Evolutionary conservation across 2,888 invertebrate species (phyloP).

Genomic region (Pristionchus exspectatus): DNA sequence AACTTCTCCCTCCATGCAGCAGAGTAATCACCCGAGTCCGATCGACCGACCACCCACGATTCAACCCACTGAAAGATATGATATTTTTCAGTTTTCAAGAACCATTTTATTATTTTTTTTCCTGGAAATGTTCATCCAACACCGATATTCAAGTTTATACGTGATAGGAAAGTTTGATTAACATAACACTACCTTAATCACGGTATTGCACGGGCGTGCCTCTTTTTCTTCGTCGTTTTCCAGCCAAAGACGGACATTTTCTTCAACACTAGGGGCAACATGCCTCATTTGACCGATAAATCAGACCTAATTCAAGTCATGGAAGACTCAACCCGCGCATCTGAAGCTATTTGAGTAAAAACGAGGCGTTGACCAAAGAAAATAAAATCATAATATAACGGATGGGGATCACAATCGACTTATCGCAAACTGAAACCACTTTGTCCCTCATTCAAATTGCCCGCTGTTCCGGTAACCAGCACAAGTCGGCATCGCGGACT

Average conservation of each 20-base stretch:
- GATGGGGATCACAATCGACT: neutral
- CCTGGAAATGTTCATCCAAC: neutral
- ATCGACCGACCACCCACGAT: conserved; percentile 71
- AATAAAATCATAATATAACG: neutral
- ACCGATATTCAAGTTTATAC: neutral
- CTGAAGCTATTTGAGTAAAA: conserved; percentile 1
- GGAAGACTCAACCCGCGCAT: neutral
- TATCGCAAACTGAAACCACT: neutral
- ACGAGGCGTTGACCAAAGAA: neutral
- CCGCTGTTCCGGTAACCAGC: conserved; percentile 21
- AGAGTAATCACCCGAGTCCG: conserved; percentile 74
- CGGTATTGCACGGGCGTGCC: neutral
- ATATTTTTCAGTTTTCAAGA: neutral
- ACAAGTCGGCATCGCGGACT: neutral
- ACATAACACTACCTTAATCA: neutral
- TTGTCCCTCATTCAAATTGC: neutral
- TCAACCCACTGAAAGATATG: conserved; percentile 71
- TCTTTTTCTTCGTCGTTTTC: neutral
- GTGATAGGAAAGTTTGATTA: neutral
- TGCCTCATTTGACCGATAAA: neutral
- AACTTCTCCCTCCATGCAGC: conserved; percentile 80
- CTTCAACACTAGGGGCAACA: neutral
- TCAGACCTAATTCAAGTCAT: neutral
- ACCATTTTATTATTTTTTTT: neutral
- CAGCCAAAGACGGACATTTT: neutral